These are phyloP conservation scores for Tetranychus cinnabarinus DNA, from an alignment of 1,140 invertebrate genomes.

Conservation along the genomic window DNA sequence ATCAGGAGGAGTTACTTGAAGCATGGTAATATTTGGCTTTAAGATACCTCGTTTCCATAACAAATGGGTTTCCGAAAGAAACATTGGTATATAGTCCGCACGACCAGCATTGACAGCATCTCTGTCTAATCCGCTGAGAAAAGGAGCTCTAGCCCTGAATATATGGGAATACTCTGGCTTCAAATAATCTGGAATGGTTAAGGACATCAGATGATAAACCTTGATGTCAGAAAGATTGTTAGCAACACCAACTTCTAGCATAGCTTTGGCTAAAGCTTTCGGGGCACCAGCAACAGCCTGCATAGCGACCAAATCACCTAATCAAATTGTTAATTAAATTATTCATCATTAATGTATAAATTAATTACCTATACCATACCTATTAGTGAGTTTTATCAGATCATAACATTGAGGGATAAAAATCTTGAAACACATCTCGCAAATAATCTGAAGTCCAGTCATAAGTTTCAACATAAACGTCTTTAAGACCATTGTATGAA, in stretches of 20 bases:
- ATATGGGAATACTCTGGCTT: constrained; percentile 42
- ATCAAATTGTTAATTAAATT: neutral
- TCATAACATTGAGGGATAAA: neutral
- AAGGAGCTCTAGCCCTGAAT: constrained; percentile 57
- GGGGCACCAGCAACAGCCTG: constrained; percentile 84
- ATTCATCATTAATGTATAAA: neutral
- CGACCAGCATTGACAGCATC: constrained; percentile 60
- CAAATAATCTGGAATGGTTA: neutral
- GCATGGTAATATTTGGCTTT: constrained; percentile 56
- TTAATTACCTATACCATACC: neutral
- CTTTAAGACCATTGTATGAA: no score
- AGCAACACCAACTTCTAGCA: constrained; percentile 49
- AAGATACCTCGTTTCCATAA: constrained; percentile 61
- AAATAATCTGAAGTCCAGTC: no score
- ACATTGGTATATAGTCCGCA: constrained; percentile 68
- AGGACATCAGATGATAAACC: constrained; percentile 56
- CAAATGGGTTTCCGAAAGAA: constrained; percentile 68
- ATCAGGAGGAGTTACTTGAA: constrained; percentile 70
- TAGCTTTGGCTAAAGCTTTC: constrained; percentile 42
- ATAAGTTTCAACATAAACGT: no score
- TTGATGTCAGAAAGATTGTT: constrained; percentile 44
- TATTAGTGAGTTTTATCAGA: neutral
- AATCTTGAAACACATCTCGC: neutral
- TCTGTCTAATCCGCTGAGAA: constrained; percentile 71
- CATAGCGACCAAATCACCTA: constrained; percentile 55